Evolutionary conservation across 2,797 vertebrate genomes (phyloP).

Genomic region (Anabacerthia variegaticeps): DNA sequence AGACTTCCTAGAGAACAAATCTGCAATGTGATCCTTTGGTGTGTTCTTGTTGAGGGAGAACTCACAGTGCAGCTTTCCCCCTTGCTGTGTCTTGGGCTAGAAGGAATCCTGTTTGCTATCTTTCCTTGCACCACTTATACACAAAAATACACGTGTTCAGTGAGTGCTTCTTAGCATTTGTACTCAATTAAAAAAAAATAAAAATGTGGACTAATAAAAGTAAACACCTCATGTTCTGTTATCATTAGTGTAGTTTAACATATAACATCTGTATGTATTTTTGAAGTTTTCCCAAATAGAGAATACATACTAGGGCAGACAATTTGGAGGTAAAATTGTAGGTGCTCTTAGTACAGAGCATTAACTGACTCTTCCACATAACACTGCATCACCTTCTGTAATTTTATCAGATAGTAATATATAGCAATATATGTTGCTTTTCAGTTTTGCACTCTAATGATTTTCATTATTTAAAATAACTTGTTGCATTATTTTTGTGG

Average conservation of each 20-base stretch:
- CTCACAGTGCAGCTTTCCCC: not conserved
- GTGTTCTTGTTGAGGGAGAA: not conserved
- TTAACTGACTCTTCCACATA: not conserved
- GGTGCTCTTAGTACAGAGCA: not conserved
- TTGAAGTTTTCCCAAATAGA: not conserved
- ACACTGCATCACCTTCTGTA: not conserved
- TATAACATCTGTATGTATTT: not conserved
- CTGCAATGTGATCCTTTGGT: not conserved
- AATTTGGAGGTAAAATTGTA: not conserved
- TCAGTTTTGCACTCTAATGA: not conserved
- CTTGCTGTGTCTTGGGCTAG: not conserved
- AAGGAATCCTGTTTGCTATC: not conserved
- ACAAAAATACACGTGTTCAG: not conserved
- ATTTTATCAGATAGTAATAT: not conserved
- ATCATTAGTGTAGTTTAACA: not conserved
- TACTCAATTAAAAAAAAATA: not conserved
- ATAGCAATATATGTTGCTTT: not conserved
- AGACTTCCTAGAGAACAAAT: not conserved
- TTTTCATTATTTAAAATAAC: not conserved
- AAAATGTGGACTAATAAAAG: not conserved
- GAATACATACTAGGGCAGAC: not conserved
- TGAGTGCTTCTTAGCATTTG: not conserved
- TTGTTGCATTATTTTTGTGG: not conserved
- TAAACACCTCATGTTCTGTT: not conserved
- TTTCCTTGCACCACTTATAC: not conserved